phyloP scores from a whole-genome alignment of 2,113 vertebrate species.

The Sapayoa aenigma region DNA sequence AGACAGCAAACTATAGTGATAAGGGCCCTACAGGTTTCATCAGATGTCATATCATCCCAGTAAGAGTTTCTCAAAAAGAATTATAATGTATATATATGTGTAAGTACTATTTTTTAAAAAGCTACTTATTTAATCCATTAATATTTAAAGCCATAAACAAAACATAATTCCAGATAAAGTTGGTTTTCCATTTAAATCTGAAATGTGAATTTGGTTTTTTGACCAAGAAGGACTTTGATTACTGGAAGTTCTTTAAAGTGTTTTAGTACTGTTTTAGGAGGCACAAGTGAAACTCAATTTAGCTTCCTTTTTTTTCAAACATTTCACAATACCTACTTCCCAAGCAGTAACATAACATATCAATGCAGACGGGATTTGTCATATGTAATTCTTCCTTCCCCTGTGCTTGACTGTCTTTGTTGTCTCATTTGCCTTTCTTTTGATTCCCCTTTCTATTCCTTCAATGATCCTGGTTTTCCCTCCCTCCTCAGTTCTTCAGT shows the following conservation, averaged over 20 bases:
- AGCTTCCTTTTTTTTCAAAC: neutral
- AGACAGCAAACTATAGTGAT: neutral
- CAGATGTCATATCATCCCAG: neutral
- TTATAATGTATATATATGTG: neutral
- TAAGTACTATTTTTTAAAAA: conserved; percentile 3
- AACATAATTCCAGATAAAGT: conserved; percentile 10
- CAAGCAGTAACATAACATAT: neutral
- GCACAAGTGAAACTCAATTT: neutral
- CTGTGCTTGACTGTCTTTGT: neutral
- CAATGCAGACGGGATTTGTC: neutral
- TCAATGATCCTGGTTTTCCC: neutral
- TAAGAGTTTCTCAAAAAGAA: conserved; percentile 1
- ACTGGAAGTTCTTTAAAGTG: neutral
- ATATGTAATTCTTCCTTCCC: neutral
- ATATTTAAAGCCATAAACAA: conserved; percentile 4
- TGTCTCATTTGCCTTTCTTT: neutral
- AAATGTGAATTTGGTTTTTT: neutral
- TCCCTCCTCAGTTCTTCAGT: neutral
- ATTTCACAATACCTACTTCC: neutral
- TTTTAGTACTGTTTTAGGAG: neutral
- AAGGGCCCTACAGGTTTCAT: conserved; percentile 5
- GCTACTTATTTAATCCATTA: neutral
- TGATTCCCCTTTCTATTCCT: neutral
- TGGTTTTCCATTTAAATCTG: conserved; percentile 34
- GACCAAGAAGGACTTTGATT: neutral